Base-by-base conservation (phyloP, 2,888 invertebrate genomes). In the Dolichomitus sp. region DNA sequence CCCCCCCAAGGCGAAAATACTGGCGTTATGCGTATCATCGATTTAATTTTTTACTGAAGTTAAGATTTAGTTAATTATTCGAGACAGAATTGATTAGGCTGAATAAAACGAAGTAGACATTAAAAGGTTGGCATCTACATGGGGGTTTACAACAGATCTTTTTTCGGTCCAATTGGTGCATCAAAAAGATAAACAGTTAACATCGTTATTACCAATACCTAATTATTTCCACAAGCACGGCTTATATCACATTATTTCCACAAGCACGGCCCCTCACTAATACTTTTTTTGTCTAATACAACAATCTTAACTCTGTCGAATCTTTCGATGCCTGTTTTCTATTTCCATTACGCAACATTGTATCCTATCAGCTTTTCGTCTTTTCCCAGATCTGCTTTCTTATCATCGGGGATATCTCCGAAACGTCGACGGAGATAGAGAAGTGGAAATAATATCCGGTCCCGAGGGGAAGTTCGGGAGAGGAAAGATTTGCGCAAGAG, bases 361-460 rank as follows among this genome's bases (percentile, higher is more conserved):
- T 59, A 7, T 59, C 59, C 37, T 17, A 61, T 61, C 37, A 19
- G 61, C 33, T 17, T 61, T 11, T 37, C 37, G 61, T 37, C 33
- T 59, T 9, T 6, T 12, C 12, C 27, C 5, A 59, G n/a, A 59
- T 6, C 33, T 33, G 23, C 9, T 65, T 30, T 69, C 61, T 65
- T 19, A 72, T 81, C 50, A 30, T 61, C 19, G 23, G 37, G 52
- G 57, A 78, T 77, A 65, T 65, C 66, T n/a, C 48, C 27, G 63
- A 69, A 50, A 63, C 45, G 57, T 54, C 48, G 23, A 54, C 17
- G 33, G 52, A 63, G 54, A 59, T 48, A 14, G 66, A 14, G 66
- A 74, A 74, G 63, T 45, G 77, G 69, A 81, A 81, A 78, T 81
- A 78, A 81, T 81, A 81, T 81, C 81, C 81, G 81, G 68, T 63